phyloP scores from a whole-genome alignment of 2,113 vertebrate species.

The Passer montanus region DNA sequence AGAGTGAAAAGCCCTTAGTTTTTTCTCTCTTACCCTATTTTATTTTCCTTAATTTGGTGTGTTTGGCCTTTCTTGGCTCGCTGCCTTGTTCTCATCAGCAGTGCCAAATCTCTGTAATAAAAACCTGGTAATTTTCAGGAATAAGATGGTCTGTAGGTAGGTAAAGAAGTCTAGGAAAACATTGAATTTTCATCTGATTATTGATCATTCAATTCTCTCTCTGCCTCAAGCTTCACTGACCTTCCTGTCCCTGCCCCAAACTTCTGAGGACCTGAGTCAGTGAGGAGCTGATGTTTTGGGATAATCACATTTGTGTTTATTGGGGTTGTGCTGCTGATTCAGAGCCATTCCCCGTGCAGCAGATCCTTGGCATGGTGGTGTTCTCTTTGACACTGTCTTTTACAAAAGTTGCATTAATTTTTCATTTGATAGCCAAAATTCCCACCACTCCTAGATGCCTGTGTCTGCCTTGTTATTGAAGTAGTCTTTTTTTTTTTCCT shows the following conservation, averaged over 20 bases:
- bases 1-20: neutral
- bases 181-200: neutral
- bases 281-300: neutral
- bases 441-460: neutral
- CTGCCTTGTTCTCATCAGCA: neutral
- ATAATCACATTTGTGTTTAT: neutral
- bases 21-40: neutral
- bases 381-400: neutral
- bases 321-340: neutral
- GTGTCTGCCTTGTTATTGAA: neutral
- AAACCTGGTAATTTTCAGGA: neutral
- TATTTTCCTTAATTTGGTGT: neutral
- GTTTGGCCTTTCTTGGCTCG: neutral
- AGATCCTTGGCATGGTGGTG: neutral
- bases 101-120: neutral
- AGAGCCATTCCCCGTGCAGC: fast-evolving
- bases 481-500: neutral
- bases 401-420: neutral
- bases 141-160: neutral
- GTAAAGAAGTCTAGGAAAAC: neutral
- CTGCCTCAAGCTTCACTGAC: neutral
- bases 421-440: neutral
- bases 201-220: neutral
- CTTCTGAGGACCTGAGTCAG: neutral
- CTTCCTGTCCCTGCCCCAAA: neutral